Base-by-base conservation (phyloP, 2,888 invertebrate species). In the Diadromus collaris region DNA sequence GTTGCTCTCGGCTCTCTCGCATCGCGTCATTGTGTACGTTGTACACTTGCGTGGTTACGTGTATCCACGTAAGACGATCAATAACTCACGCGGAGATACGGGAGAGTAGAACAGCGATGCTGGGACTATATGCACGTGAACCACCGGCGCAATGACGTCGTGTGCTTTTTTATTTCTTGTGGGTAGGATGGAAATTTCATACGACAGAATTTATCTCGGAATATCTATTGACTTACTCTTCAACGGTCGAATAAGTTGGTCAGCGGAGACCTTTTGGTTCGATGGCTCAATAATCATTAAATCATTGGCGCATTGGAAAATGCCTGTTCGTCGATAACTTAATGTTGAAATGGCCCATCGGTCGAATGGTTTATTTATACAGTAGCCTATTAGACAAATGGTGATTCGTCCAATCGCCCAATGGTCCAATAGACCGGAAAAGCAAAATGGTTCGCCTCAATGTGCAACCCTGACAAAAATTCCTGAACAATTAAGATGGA, bases 31-130 rank as follows among this genome's bases (percentile, higher is more conserved):
- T 51, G 51, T 51, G 21, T 21, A 51, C 21, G 51, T 24, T 10
- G 51, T 51, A 51, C 51, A 51, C 51, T 51, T 24, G 24, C 51
- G 24, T 51, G 51, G 34, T 32, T 32, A 32, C 68, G 54, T 68
- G 38, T 54, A 68, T 51, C 41, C n/a, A 68, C 38, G 68, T 68
- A 68, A 68, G 68, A 68, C 68, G 68, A 68, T 68, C 68, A 68
- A 68, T 68, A 68, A 68, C 68, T 38, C 41, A 68, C 68, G 51
- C 54, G 38, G 56, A 41, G 27, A 56, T 68, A 68, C 38, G 54
- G 10, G 13, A 56, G 41, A 16, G 38, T 24, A n/a, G 38, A 41
- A 27, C 41, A 56, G 56, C 41, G n/a, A 56, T 27, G 38, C 51
- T 51, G 21, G 51, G 24, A 51, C 24, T 51, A 24, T 13, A 51